Conservation (phyloP, 92 coral and sea anemone genomes). For the Porites lobata region DNA sequence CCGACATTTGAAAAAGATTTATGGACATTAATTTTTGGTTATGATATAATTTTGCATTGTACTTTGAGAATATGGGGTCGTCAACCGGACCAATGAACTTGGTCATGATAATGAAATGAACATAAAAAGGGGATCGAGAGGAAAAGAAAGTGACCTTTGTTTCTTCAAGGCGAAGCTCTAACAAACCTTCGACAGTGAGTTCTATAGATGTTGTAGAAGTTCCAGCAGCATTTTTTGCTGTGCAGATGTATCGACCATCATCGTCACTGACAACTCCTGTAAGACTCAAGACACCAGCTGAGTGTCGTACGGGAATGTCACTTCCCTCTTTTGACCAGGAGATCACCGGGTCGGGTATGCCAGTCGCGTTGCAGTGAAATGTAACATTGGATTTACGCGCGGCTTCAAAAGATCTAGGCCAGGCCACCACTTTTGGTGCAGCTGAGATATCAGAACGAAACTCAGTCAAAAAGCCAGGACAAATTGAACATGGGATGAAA, state of each 20-base stretch:
- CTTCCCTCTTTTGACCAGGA: slow-evolving; percentile 80
- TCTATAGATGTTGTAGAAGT: slow-evolving; percentile 33
- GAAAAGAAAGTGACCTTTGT: too few species aligned
- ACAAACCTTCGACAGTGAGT: slow-evolving; percentile 78
- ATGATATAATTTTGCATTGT: too few species aligned
- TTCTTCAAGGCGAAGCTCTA: neutral
- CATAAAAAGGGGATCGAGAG: too few species aligned
- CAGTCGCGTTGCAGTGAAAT: slow-evolving; percentile 83
- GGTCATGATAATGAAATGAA: too few species aligned
- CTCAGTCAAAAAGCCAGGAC: neutral
- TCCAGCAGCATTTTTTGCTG: slow-evolving; percentile 87
- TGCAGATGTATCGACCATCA: slow-evolving; percentile 80
- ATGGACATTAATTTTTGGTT: too few species aligned
- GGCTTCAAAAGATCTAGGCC: slow-evolving; percentile 65
- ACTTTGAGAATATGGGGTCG: too few species aligned
- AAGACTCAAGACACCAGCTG: slow-evolving; percentile 62
- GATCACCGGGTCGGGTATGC: slow-evolving; percentile 78
- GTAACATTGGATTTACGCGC: slow-evolving; percentile 75
- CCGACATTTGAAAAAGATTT: too few species aligned
- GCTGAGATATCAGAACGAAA: slow-evolving; percentile 37
- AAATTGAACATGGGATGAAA: neutral
- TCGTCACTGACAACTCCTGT: slow-evolving; percentile 47
- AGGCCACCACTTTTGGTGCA: slow-evolving; percentile 67
- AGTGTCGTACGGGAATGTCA: slow-evolving; percentile 65
- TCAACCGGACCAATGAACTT: too few species aligned